Evolutionary conservation across 2,888 invertebrate genomes (phyloP), one percentile per base, ranked within the genome.

Genomic region (Heliconius aoede): DNA sequence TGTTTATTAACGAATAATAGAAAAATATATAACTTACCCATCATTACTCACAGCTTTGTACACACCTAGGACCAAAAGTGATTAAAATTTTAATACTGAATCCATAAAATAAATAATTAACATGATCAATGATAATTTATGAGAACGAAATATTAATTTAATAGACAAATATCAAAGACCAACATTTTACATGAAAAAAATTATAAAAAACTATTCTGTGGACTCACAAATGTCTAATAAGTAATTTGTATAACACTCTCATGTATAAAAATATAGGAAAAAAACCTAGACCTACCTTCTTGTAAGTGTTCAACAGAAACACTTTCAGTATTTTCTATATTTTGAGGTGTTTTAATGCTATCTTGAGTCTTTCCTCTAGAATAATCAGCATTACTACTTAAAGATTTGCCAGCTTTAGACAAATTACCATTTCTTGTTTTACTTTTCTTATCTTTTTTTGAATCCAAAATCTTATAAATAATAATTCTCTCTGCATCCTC

Each of bases 401-500:
- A 40, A 62, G 46, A 36, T 46, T 65, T 64, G 24, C 64, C 21
- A 15, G 60, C 18, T 32, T 60, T 60, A 28, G 46, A 36, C 9
- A 26, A 11, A 51, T 58, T 36, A 24, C 40, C 21, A 11, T 61
- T 72, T 32, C 74, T 77, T 24, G 26, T 72, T 72, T 72, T 78
- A 13, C 24, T 64, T 21, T 84, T 85, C 76, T 88, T 89, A 24
- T 84, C 84, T 60, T 80, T 82, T 83, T 87, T 90, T 0, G 89
- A 85, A 74, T 92, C 89, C 7, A 92, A 81, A 67, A 94, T 89
- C 82, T 94, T 93, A 81, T 93, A 94, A 79, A 94, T 90, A 61
- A 94, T 89, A 75, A 94, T 92, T 83, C 88, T 89, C 71, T 93
- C 93, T 0, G 91, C 87, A 80, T 93, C 91, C 26, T 90, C 88